phyloP scores from a whole-genome alignment of 2,113 vertebrate species.

The Paradoxurus hermaphroditus region DNA sequence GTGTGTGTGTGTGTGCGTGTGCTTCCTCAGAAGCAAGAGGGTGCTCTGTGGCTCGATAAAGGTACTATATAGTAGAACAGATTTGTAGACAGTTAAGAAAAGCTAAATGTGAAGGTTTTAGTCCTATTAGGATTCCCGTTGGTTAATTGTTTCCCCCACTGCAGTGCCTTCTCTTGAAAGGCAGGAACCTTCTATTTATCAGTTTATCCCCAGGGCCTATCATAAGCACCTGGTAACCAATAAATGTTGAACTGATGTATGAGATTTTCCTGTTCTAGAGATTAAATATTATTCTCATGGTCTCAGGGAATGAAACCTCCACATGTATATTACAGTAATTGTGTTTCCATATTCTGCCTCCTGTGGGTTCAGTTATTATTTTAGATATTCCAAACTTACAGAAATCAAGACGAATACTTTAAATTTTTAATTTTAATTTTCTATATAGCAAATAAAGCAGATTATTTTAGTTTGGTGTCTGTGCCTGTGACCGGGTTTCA shows the following conservation, averaged over 20 bases:
- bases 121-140: neutral
- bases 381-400: neutral
- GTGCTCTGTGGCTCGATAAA: neutral
- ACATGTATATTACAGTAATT: neutral
- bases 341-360: neutral
- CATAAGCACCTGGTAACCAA: neutral
- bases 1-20: fast-evolving
- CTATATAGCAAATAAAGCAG: neutral
- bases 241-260: neutral
- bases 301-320: neutral
- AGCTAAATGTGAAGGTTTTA: neutral
- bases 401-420: neutral
- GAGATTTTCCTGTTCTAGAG: neutral
- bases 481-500: neutral
- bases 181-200: neutral
- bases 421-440: conserved; percentile 12
- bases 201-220: neutral
- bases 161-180: neutral
- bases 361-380: neutral
- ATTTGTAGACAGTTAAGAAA: neutral
- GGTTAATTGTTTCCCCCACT: neutral
- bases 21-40: neutral
- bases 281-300: neutral
- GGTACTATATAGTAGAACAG: neutral
- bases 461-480: neutral